Evolutionary conservation across 2,797 vertebrate genomes (phyloP).

Genomic region (Chaunax sp.): DNA sequence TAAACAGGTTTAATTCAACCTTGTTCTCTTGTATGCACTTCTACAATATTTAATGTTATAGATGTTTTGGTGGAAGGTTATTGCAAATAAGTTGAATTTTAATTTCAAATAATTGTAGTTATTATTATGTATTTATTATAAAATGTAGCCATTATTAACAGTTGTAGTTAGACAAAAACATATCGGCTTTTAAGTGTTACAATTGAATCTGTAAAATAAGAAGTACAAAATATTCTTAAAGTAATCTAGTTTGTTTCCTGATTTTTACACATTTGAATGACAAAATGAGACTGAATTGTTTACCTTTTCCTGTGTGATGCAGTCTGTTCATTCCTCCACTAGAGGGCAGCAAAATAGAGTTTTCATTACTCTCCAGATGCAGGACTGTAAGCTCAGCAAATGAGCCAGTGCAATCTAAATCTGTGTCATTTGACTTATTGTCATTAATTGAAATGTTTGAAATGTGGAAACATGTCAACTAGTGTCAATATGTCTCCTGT

Average conservation of each 20-base stretch:
- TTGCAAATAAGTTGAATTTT: background rate
- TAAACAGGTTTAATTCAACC: background rate
- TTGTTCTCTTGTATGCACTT: background rate
- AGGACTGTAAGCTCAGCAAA: constrained; percentile 6
- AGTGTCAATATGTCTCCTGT: constrained; percentile 17
- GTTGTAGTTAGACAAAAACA: too few relatives aligned
- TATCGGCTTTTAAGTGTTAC: too few relatives aligned
- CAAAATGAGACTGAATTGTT: constrained; percentile 15
- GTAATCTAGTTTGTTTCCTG: background rate
- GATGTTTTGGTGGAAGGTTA: background rate
- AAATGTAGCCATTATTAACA: too few relatives aligned
- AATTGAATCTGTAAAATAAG: background rate
- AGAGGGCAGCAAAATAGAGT: constrained; percentile 61
- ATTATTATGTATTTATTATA: too few relatives aligned
- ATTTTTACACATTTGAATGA: too few relatives aligned
- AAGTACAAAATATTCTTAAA: background rate
- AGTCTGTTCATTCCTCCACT: constrained; percentile 47
- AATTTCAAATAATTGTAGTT: background rate
- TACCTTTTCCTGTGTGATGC: background rate
- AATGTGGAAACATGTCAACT: constrained; percentile 13
- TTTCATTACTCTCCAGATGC: background rate
- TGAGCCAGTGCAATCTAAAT: constrained; percentile 12
- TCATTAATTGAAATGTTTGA: background rate
- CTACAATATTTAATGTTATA: background rate
- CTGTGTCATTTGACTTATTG: constrained; percentile 3